Evolutionary conservation across 2,888 invertebrate genomes (phyloP).

Genomic region (Cerceris rybyensis): DNA sequence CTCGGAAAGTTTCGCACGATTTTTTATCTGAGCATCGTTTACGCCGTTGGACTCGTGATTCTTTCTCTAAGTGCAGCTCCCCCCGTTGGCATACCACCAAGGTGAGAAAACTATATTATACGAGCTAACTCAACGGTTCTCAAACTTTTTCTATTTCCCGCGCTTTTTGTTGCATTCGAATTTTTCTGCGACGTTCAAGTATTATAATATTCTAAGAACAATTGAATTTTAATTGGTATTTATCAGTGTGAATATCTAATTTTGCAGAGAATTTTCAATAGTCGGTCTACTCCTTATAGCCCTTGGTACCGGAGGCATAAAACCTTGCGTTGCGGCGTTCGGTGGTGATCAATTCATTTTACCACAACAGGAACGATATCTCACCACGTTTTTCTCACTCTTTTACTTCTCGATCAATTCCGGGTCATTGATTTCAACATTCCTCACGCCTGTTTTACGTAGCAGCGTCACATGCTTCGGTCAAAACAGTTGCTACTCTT

Average conservation of each 20-base stretch:
- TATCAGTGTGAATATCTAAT: not conserved
- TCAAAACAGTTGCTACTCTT: slow-evolving; percentile 89
- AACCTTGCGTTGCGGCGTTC: slow-evolving; percentile 97
- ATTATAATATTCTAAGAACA: not conserved
- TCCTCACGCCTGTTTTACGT: slow-evolving; percentile 93
- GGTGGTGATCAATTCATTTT: slow-evolving; percentile 96
- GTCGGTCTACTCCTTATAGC: slow-evolving; percentile 90
- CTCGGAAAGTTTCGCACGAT: slow-evolving; percentile 96
- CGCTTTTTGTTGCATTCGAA: too few relatives aligned
- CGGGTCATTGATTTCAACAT: slow-evolving; percentile 94
- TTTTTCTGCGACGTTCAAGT: too few relatives aligned
- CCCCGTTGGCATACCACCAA: slow-evolving; percentile 84
- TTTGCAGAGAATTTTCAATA: slow-evolving; percentile 85
- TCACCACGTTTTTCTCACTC: slow-evolving; percentile 94
- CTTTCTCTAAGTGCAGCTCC: slow-evolving; percentile 88
- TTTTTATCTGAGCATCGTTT: slow-evolving; percentile 93
- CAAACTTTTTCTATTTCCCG: not conserved
- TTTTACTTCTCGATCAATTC: slow-evolving; percentile 97
- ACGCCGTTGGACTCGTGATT: slow-evolving; percentile 91
- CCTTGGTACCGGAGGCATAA: slow-evolving; percentile 96
- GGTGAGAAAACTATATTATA: slow-evolving; percentile 74
- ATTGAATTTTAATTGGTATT: not conserved
- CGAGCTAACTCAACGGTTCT: too few relatives aligned
- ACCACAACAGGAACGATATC: slow-evolving; percentile 90
- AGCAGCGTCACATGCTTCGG: slow-evolving; percentile 91